These are phyloP conservation scores for Rhyzopertha dominica DNA, from an alignment of 1,140 invertebrate genomes.

Conservation along the genomic window DNA sequence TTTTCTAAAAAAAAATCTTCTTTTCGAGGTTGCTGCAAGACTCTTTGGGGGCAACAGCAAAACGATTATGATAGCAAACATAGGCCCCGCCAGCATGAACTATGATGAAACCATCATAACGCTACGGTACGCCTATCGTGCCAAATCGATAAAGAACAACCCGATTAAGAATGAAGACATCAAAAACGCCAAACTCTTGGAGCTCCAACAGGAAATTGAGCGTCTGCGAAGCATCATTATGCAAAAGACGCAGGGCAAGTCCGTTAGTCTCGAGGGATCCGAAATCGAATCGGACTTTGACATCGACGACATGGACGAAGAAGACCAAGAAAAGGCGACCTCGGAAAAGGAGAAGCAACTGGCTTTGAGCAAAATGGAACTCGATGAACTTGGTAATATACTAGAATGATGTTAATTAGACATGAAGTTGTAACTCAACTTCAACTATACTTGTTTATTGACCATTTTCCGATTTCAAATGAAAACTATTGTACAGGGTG, in stretches of 20 bases:
- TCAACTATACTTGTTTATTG: too few species aligned
- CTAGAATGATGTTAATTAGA: too few species aligned
- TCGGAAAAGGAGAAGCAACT: slow-evolving; percentile 39
- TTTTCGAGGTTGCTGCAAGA: too few species aligned
- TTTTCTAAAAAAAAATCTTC: too few species aligned
- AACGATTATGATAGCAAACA: slow-evolving; percentile 95
- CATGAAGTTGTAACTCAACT: too few species aligned
- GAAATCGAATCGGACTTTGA: slow-evolving; percentile 23
- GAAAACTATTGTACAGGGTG: too few species aligned
- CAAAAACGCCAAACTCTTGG: slow-evolving; percentile 41
- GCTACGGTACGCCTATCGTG: slow-evolving; percentile 85
- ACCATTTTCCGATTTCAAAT: too few species aligned
- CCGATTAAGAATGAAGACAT: slow-evolving; percentile 95
- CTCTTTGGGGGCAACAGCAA: slow-evolving; percentile 96
- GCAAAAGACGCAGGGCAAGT: slow-evolving; percentile 30
- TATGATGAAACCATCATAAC: slow-evolving; percentile 94
- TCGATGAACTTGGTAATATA: slow-evolving; percentile 45
- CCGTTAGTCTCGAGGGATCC: slow-evolving; percentile 21
- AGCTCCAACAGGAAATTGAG: slow-evolving; percentile 41
- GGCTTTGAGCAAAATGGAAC: slow-evolving; percentile 41
- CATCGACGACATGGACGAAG: slow-evolving; percentile 33
- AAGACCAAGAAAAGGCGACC: too few species aligned
- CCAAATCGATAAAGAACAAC: slow-evolving; percentile 93
- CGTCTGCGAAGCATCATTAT: slow-evolving; percentile 37
- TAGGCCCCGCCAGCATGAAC: slow-evolving; percentile 93